Evolutionary conservation across 2,797 vertebrate genomes (phyloP).

Genomic region (Anguilla pacifica): DNA sequence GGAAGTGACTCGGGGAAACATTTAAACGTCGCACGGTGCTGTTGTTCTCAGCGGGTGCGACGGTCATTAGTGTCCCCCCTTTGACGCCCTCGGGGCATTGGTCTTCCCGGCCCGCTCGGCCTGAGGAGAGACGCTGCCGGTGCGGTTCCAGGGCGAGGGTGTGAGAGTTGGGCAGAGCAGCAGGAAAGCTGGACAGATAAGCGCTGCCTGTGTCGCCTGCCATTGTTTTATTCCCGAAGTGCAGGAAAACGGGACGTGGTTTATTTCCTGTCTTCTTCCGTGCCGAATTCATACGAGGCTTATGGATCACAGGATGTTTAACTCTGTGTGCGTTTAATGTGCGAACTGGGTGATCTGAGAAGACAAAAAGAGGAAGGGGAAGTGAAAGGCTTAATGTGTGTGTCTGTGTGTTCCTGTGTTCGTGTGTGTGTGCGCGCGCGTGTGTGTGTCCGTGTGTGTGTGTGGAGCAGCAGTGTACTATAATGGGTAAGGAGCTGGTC

Average conservation of each 20-base stretch:
- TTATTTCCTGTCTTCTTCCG: not conserved
- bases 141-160: conserved; percentile 45
- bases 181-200: conserved; percentile 56
- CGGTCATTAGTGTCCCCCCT: not conserved
- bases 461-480: not conserved
- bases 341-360: conserved; percentile 13
- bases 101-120: not conserved
- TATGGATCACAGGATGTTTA: conserved; percentile 5
- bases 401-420: not conserved
- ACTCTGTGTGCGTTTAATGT: not conserved
- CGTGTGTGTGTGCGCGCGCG: not conserved
- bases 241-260: conserved; percentile 1
- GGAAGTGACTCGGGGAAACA: not conserved
- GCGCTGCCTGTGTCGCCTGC: conserved; percentile 48
- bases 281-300: not conserved
- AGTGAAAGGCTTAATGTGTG: conserved; percentile 1
- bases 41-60: not conserved
- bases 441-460: conserved; percentile 5
- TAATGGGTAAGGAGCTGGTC: no score
- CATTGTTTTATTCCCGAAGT: not conserved
- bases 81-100: not conserved
- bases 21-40: not conserved
- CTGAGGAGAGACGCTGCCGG: not conserved
- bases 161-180: conserved; percentile 46
- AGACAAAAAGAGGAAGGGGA: conserved; percentile 42